phyloP scores from a whole-genome alignment of 2,113 vertebrate genomes.

The Oncorhynchus keta region DNA sequence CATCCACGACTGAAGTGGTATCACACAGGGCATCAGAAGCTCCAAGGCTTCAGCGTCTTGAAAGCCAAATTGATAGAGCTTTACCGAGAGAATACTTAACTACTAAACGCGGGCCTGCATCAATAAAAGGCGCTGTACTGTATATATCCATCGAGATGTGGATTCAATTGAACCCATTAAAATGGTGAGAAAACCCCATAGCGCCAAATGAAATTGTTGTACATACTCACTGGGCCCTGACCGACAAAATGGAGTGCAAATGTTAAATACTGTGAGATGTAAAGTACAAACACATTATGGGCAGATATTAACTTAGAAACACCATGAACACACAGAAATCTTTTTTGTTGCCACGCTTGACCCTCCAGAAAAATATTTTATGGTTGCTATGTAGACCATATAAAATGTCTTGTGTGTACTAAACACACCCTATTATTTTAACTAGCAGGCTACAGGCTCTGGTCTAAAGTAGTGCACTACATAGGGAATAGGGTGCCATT shows the following conservation, averaged over 20 bases:
- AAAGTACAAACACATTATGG: constrained; percentile 75
- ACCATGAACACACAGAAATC: constrained; percentile 43
- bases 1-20: constrained; percentile 67
- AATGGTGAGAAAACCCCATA: constrained; percentile 74
- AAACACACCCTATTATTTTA: too few relatives aligned
- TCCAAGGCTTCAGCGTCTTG: constrained; percentile 50
- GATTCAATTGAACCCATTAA: constrained; percentile 72
- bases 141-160: constrained; percentile 65
- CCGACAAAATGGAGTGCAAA: constrained; percentile 82
- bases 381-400: constrained; percentile 25
- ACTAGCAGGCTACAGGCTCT: too few relatives aligned
- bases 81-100: constrained; percentile 63
- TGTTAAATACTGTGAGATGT: constrained; percentile 79
- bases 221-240: constrained; percentile 77
- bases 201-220: constrained; percentile 78
- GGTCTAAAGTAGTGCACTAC: too few relatives aligned
- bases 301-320: constrained; percentile 72
- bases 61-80: constrained; percentile 67
- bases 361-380: constrained; percentile 21
- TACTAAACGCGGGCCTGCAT: constrained; percentile 67
- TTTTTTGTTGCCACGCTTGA: constrained; percentile 16
- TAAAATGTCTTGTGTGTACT: not conserved
- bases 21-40: constrained; percentile 55
- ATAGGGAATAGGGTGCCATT: too few relatives aligned
- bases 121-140: constrained; percentile 68